Conservation (phyloP, 2,888 invertebrate species). For the Eulithis prunata region DNA sequence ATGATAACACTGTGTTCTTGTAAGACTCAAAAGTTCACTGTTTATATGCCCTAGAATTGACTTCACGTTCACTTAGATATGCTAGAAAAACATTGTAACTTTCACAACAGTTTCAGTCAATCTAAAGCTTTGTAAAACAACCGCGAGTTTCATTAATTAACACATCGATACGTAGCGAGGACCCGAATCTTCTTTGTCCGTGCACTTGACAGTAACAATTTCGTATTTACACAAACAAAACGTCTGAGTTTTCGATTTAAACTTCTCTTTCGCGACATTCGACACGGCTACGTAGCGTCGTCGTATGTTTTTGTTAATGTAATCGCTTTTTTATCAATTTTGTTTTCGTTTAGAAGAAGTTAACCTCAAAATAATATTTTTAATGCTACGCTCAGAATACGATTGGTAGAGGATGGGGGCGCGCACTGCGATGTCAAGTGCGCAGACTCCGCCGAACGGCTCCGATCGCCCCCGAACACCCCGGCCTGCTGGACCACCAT, state of each 20-base stretch:
- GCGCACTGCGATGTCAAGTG: slow-evolving; percentile 52
- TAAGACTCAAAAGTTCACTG: slow-evolving; percentile 62
- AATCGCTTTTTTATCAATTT: slow-evolving; percentile 61
- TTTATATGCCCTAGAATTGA: slow-evolving; percentile 74
- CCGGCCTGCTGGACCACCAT: slow-evolving; percentile 46
- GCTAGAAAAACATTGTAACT: slow-evolving; percentile 59
- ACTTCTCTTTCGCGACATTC: slow-evolving; percentile 81
- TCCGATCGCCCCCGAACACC: slow-evolving; percentile 60
- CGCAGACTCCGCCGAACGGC: slow-evolving; percentile 66
- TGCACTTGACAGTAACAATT: slow-evolving; percentile 82
- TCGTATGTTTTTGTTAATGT: slow-evolving; percentile 49
- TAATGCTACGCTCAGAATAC: slow-evolving; percentile 77
- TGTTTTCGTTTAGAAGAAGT: slow-evolving; percentile 62
- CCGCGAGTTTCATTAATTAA: slow-evolving; percentile 62
- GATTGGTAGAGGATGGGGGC: slow-evolving; percentile 69
- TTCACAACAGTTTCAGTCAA: slow-evolving; percentile 61
- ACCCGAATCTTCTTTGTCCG: slow-evolving; percentile 79
- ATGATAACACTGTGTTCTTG: slow-evolving; percentile 42
- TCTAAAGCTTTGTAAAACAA: slow-evolving; percentile 60
- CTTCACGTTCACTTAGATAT: slow-evolving; percentile 73
- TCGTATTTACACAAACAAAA: slow-evolving; percentile 84
- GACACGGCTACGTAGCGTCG: slow-evolving; percentile 63
- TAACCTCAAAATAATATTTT: slow-evolving; percentile 83
- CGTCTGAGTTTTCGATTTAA: slow-evolving; percentile 78
- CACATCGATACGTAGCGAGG: slow-evolving; percentile 60